Evolutionary conservation across 2,113 vertebrate genomes (phyloP).

Genomic region (Ceyx margarethae): DNA sequence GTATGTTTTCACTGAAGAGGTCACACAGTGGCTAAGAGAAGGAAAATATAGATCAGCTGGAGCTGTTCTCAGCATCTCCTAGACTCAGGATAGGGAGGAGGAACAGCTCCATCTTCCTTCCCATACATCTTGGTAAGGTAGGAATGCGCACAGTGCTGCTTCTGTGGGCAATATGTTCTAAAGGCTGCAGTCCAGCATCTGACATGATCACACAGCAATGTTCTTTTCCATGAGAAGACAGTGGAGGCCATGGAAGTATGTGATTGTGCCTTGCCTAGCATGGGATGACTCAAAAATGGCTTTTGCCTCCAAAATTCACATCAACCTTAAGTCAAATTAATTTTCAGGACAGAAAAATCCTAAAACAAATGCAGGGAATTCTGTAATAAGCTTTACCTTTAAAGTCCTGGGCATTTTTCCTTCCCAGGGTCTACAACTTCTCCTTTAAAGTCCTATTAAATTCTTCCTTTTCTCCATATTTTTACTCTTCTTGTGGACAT

Average conservation of each 20-base stretch:
- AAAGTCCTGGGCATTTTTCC: not conserved
- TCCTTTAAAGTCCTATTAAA: not conserved
- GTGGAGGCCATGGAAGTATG: not conserved
- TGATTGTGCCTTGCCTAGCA: not conserved
- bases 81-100: not conserved
- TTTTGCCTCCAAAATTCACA: not conserved
- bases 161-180: not conserved
- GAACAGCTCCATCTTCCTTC: not conserved
- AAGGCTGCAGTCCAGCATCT: not conserved
- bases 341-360: not conserved
- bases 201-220: not conserved
- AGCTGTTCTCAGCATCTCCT: not conserved
- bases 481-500: not conserved
- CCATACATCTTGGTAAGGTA: not conserved
- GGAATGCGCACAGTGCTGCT: not conserved
- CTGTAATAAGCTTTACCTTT: not conserved
- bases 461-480: not conserved
- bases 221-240: not conserved
- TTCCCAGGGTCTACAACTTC: not conserved
- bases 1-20: conserved; percentile 11
- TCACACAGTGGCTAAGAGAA: not conserved
- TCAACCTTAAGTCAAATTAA: not conserved
- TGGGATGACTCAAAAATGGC: not conserved
- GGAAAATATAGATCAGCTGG: not conserved
- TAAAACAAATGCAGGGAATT: not conserved